Base-by-base conservation (phyloP, 2,113 vertebrate species). In the Edolisoma coerulescens region DNA sequence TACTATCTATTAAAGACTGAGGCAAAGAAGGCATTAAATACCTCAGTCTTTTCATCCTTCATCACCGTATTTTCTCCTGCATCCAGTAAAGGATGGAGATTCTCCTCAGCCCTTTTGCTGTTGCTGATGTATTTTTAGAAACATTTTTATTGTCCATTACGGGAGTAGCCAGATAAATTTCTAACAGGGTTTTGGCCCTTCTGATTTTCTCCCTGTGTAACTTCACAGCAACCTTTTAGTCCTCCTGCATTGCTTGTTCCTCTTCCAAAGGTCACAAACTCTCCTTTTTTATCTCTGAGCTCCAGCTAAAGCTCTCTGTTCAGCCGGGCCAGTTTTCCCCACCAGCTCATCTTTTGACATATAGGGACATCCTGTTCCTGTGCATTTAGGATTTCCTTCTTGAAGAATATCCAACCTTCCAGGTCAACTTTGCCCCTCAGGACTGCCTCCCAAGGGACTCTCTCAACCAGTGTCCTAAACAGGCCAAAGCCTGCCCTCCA, bases 1-100 rank as follows among this genome's bases (percentile, higher is more conserved):
- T 75, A 22, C 10, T 35, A 0, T 27, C 10, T 35, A 0, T 27
- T 28, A 59, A 50, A 59, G 52, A 21, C 2, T 52, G 6, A 63
- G 10, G 56, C 4, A 63, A 70, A 56, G 21, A 63, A 56, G 18
- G 8, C 26, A 17, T 24, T 42, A 42, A 83, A 90, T 24, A 11
- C 3, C 35, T 61, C 63, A 23, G 3, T 28, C 42, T 63, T 32
- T 56, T 77, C 35, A 56, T 37, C 19, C 8, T 20, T 28, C 13
- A 11, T 30, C 4, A 24, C 5, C 30, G 1, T 49, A 11, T 56
- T 76, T 54, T 13, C 26, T 12, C 12, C 21, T 63, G 18, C 22
- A 69, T 61, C 17, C 41, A 49, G 4, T 32, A 49, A 61, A 69
- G 14, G 21, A 32, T 28, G 30, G 41, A 54, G n/a, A 23, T 32